Conservation (phyloP, 2,888 invertebrate species). For the Lepidonotus clava region DNA sequence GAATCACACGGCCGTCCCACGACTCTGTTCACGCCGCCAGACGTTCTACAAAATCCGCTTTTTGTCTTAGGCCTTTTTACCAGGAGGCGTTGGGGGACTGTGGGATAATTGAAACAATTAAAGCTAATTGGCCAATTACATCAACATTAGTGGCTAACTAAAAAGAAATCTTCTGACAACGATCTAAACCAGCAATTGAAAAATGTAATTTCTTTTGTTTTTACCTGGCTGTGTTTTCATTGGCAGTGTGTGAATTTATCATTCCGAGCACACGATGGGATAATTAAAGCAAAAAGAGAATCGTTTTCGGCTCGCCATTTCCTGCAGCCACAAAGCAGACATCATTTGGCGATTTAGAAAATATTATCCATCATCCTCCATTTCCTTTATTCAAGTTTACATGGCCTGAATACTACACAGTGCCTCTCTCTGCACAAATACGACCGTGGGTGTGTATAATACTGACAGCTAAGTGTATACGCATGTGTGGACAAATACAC, state of each 20-base stretch:
- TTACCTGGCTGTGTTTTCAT: background rate
- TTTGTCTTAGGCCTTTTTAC: slow-evolving; percentile 13
- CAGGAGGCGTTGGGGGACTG: background rate
- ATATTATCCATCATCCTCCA: slow-evolving; percentile 22
- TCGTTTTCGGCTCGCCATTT: background rate
- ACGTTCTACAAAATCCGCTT: slow-evolving; percentile 42
- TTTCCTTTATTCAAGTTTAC: slow-evolving; percentile 22
- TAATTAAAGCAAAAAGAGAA: slow-evolving; percentile 23
- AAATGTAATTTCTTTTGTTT: background rate
- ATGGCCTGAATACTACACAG: too few species aligned
- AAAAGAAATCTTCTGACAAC: background rate
- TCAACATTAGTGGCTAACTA: slow-evolving; percentile 43
- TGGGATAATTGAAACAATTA: slow-evolving; percentile 48
- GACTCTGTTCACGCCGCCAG: background rate
- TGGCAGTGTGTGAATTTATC: background rate
- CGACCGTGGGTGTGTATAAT: too few species aligned
- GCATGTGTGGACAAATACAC: too few species aligned
- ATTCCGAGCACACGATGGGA: background rate
- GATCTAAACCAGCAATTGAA: slow-evolving; percentile 27
- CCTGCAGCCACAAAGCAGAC: background rate
- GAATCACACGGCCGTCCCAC: background rate
- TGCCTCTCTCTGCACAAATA: too few species aligned
- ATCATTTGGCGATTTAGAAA: slow-evolving; percentile 23
- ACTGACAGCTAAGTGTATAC: too few species aligned
- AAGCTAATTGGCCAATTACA: slow-evolving; percentile 42